Evolutionary conservation across 2,888 invertebrate species (phyloP).

Genomic region (Xestia c-nigrum): DNA sequence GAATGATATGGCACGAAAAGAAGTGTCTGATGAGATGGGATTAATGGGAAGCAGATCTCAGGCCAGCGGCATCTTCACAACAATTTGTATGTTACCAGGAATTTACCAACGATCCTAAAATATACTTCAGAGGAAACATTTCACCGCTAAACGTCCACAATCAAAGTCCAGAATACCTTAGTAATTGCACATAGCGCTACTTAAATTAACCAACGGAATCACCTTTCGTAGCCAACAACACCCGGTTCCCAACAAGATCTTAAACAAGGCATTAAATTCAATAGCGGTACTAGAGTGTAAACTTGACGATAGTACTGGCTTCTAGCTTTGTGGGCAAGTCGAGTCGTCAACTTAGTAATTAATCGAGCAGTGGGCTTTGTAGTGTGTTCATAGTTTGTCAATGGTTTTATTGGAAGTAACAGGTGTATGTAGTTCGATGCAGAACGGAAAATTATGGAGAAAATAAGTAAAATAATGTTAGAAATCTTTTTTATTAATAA

Average conservation of each 20-base stretch:
- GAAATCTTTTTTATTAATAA: neutral
- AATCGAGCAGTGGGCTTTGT: neutral
- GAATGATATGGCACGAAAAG: too few relatives aligned
- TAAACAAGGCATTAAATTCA: constrained; percentile 39
- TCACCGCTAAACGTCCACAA: neutral
- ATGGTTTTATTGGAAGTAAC: neutral
- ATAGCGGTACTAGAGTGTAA: constrained; percentile 34
- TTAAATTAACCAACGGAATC: constrained; percentile 31
- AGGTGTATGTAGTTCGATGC: neutral
- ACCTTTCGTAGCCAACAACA: constrained; percentile 16
- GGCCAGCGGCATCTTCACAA: neutral
- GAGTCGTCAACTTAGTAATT: constrained; percentile 5
- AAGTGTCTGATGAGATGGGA: too few relatives aligned
- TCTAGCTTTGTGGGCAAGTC: constrained; percentile 15
- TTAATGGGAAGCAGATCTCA: too few relatives aligned
- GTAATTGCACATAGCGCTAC: constrained; percentile 8
- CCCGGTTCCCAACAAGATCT: constrained; percentile 12
- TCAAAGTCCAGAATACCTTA: constrained; percentile 13
- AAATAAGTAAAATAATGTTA: neutral
- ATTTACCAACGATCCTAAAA: neutral
- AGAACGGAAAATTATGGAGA: neutral
- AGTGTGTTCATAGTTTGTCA: neutral
- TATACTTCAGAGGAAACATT: neutral
- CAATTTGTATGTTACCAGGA: neutral
- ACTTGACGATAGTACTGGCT: constrained; percentile 29